phyloP scores from a whole-genome alignment of 2,113 vertebrate genomes.

The Zapus hudsonius region DNA sequence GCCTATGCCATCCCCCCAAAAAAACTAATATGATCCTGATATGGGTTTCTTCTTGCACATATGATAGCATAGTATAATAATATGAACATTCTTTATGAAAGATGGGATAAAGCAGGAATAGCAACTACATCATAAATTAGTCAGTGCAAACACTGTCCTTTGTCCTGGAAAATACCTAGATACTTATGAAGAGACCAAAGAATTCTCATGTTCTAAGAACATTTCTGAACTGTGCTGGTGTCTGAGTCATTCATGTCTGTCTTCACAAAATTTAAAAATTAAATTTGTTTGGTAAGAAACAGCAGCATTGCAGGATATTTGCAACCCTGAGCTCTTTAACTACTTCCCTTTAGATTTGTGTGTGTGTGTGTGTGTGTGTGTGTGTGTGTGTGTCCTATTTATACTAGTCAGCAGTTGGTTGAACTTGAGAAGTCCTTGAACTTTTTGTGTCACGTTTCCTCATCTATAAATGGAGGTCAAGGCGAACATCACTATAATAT shows the following conservation, averaged over 20 bases:
- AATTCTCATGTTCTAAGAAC: too few species aligned
- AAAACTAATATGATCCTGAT: background rate
- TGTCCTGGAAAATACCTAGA: background rate
- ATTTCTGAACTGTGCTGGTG: background rate
- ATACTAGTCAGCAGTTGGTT: background rate
- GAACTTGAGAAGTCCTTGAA: background rate
- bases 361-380: too few species aligned
- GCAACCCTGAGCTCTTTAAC: background rate
- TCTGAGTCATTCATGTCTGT: background rate
- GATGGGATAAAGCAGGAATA: background rate
- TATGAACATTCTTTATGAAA: background rate
- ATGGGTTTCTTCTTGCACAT: background rate
- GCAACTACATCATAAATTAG: background rate
- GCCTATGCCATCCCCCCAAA: background rate
- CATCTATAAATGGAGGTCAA: background rate
- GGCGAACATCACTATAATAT: too few species aligned
- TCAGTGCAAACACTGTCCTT: background rate
- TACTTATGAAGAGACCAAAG: rapidly evolving
- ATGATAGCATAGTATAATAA: rapidly evolving
- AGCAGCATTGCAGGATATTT: background rate
- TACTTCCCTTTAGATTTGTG: background rate
- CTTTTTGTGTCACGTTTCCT: background rate
- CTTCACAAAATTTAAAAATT: background rate
- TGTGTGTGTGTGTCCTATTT: background rate
- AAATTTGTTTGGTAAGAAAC: background rate